These are phyloP conservation scores for Crenichthys baileyi DNA, from an alignment of 2,797 vertebrate species.

Conservation along the genomic window DNA sequence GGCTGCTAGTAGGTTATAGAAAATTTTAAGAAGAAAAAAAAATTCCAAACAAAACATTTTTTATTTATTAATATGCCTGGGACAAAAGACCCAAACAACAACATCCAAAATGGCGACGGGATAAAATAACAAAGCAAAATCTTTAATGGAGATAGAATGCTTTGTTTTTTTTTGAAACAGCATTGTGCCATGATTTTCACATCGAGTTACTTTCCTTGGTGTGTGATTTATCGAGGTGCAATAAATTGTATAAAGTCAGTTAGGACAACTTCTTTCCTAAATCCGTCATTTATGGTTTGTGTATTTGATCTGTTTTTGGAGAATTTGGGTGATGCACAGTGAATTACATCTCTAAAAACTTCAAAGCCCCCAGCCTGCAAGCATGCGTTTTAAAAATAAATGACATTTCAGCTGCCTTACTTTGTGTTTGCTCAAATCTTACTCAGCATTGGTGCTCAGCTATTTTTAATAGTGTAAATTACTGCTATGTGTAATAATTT, in stretches of 20 bases:
- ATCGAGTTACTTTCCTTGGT: neutral
- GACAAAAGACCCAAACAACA: too few relatives aligned
- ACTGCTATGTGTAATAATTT: neutral
- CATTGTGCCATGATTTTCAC: too few relatives aligned
- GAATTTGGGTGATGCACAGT: constrained; percentile 1
- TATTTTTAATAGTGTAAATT: neutral
- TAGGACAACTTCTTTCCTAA: neutral
- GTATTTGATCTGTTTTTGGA: neutral
- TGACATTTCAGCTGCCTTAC: neutral
- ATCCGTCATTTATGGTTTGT: neutral
- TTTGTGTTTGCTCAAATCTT: constrained; percentile 5
- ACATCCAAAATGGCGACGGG: neutral
- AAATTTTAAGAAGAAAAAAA: neutral
- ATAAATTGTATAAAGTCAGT: neutral
- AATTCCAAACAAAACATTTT: neutral
- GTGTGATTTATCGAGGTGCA: neutral
- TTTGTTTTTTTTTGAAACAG: too few relatives aligned
- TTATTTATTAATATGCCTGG: too few relatives aligned
- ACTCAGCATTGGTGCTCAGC: neutral
- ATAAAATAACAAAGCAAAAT: neutral
- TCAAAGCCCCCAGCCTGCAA: neutral
- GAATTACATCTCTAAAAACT: neutral
- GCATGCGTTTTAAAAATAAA: neutral
- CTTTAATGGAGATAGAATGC: too few relatives aligned
- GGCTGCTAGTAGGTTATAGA: too few relatives aligned